Conservation (phyloP, 2,113 vertebrate genomes). For the Danio rerio region DNA sequence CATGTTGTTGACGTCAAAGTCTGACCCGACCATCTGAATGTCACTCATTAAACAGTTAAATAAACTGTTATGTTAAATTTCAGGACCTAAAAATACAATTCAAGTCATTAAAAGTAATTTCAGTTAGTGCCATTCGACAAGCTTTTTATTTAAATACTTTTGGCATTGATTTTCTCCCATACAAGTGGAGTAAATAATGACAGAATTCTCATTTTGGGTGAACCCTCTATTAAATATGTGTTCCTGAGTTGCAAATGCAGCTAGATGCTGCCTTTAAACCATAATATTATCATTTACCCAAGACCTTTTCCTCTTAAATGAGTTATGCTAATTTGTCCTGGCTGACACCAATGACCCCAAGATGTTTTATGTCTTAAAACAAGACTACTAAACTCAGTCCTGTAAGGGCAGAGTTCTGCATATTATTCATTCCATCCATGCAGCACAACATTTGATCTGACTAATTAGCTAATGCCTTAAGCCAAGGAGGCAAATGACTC, state of each 20-base stretch:
- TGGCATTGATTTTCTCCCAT: too few relatives aligned
- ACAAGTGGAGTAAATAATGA: too few relatives aligned
- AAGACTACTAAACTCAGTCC: not conserved
- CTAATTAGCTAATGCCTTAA: slow-evolving; percentile 26
- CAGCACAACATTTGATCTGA: slow-evolving; percentile 27
- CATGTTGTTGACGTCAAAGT: too few relatives aligned
- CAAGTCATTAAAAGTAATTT: too few relatives aligned
- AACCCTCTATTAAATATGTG: too few relatives aligned
- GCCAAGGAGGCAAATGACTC: slow-evolving; percentile 14
- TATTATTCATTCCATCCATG: slow-evolving; percentile 33
- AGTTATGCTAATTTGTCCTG: slow-evolving; percentile 11
- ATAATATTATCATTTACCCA: not conserved
- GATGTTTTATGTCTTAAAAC: slow-evolving; percentile 28
- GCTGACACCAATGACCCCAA: slow-evolving; percentile 2
- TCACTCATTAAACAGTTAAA: too few relatives aligned
- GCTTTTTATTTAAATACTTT: too few relatives aligned
- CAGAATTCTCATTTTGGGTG: too few relatives aligned
- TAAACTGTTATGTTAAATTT: too few relatives aligned
- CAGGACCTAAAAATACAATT: too few relatives aligned
- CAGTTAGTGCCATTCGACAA: too few relatives aligned
- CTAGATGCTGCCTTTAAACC: not conserved
- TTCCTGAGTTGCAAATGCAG: not conserved
- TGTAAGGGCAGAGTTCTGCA: slow-evolving; percentile 12
- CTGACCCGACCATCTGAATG: too few relatives aligned
- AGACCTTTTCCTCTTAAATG: not conserved